Evolutionary conservation across 2,113 vertebrate genomes (phyloP).

Genomic region (Cyanoderma ruficeps): DNA sequence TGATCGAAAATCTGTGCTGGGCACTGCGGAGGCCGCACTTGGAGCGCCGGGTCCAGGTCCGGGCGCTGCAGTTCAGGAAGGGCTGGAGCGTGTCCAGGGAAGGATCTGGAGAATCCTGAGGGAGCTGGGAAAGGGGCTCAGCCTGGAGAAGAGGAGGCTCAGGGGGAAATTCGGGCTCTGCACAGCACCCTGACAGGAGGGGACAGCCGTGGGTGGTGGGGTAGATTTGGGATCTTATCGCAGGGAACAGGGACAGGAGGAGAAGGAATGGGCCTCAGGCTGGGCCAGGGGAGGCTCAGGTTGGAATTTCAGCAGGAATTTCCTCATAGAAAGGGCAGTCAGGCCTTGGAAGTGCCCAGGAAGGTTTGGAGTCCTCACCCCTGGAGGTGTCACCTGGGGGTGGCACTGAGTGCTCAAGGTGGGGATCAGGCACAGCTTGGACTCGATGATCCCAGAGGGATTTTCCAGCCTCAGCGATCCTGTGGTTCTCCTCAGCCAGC

Average conservation of each 20-base stretch:
- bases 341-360: not conserved
- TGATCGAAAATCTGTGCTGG: not conserved
- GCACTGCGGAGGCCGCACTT: not conserved
- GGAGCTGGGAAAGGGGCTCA: not conserved
- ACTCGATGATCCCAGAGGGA: rapidly evolving
- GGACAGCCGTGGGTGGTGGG: not conserved
- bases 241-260: not conserved
- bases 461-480: not conserved
- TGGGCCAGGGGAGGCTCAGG: not conserved
- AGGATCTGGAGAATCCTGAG: not conserved
- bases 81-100: not conserved
- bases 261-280: not conserved
- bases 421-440: rapidly evolving
- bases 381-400: not conserved
- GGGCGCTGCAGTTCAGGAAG: not conserved
- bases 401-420: not conserved
- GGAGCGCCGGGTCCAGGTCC: not conserved
- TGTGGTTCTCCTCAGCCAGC: not conserved
- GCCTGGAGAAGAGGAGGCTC: not conserved
- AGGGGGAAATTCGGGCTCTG: not conserved
- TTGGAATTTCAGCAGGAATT: not conserved
- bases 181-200: not conserved
- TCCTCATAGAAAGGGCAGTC: not conserved
- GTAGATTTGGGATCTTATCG: not conserved
- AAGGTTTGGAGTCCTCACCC: not conserved